phyloP scores from a whole-genome alignment of 2,888 invertebrate genomes.

The Acrobasis suavella region DNA sequence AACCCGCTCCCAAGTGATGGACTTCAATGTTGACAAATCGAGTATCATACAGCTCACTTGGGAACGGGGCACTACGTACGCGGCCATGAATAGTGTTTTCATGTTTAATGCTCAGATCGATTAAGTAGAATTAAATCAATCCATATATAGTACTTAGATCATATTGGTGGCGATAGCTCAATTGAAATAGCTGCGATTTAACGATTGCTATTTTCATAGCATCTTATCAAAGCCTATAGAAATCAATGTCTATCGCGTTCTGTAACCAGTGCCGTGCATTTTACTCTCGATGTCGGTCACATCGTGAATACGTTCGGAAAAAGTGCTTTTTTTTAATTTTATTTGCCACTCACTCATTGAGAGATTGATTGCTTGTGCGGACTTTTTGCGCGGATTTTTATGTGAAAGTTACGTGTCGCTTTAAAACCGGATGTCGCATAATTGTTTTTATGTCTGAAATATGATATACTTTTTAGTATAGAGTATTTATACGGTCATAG shows the following conservation, averaged over 20 bases:
- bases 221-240: conserved; percentile 5
- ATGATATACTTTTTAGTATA: background rate
- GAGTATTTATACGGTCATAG: no score
- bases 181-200: background rate
- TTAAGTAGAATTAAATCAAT: no score
- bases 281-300: conserved; percentile 27
- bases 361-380: conserved; percentile 20
- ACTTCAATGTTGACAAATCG: no score
- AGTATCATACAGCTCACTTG: no score
- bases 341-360: conserved; percentile 24
- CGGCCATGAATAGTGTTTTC: no score
- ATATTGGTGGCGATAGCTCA: background rate
- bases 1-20: no score
- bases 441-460: conserved; percentile 8
- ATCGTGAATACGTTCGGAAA: conserved; percentile 21
- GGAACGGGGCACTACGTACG: no score
- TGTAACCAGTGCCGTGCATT: conserved; percentile 18
- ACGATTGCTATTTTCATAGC: background rate
- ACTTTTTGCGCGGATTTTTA: conserved; percentile 28
- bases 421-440: conserved; percentile 18
- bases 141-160: no score
- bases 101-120: no score
- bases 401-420: conserved; percentile 25
- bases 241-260: conserved; percentile 18
- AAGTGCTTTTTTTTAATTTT: conserved; percentile 25